Evolutionary conservation across 2,113 vertebrate species (phyloP).

Genomic region (Proteles cristata): DNA sequence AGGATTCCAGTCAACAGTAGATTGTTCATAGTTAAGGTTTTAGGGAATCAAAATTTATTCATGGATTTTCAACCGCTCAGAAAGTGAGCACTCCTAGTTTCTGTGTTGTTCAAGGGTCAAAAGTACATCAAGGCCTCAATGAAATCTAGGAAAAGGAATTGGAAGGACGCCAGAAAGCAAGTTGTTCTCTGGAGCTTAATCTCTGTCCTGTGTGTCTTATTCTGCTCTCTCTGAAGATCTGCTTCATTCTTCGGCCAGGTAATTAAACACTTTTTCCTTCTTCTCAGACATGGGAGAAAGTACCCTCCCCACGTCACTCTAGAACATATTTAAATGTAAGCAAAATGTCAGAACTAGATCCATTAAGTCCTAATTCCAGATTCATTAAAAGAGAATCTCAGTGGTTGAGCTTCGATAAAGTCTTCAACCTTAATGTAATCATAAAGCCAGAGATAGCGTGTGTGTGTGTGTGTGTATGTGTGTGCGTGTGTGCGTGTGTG

Average conservation of each 20-base stretch:
- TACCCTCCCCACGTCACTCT: neutral
- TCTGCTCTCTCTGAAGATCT: neutral
- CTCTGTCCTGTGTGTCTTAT: neutral
- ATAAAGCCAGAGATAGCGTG: neutral
- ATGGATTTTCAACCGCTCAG: neutral
- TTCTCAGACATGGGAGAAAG: neutral
- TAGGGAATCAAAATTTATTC: neutral
- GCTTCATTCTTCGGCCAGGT: neutral
- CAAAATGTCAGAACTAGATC: neutral
- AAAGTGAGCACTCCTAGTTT: neutral
- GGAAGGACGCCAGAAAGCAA: neutral
- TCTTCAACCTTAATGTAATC: neutral
- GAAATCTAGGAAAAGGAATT: neutral
- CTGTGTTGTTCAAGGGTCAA: neutral
- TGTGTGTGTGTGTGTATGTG: no score
- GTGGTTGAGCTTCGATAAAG: neutral
- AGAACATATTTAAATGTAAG: constrained; percentile 21
- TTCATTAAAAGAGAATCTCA: neutral
- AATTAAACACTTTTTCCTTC: neutral
- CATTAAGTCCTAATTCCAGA: neutral
- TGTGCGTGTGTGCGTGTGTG: no score
- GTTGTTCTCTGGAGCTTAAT: neutral
- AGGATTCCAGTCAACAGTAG: neutral
- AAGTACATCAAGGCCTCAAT: neutral
- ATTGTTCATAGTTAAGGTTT: neutral